A percentile compares a stretch with the other conserved stretches of the same genome.
These are phyloP conservation scores for Montipora capricornis DNA, from an alignment of 64 coral and sea anemone species.

Conservation along the genomic window DNA sequence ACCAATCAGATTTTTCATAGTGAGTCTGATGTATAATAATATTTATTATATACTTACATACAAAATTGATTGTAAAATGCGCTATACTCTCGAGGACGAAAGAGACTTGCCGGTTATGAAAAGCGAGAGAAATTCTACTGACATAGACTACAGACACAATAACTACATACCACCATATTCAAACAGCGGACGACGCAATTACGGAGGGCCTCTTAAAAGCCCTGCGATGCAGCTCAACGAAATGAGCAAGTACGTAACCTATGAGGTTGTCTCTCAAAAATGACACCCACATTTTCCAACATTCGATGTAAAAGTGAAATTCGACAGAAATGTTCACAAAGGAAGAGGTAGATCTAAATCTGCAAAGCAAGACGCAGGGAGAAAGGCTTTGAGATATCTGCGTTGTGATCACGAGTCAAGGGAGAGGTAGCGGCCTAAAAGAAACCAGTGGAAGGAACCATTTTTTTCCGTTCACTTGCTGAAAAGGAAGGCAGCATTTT, in stretches of 20 bases:
- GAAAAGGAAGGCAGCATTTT: too few species aligned
- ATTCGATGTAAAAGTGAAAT: slow-evolving; percentile 65
- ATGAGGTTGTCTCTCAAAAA: slow-evolving; percentile 39
- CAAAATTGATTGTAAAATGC: too few species aligned
- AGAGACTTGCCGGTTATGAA: too few species aligned
- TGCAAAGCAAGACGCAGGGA: slow-evolving; percentile 83
- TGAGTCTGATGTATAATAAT: too few species aligned
- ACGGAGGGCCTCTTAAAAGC: slow-evolving; percentile 43
- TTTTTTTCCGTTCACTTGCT: too few species aligned
- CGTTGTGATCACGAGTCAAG: too few species aligned
- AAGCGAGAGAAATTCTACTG: neutral
- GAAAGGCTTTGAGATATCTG: slow-evolving; percentile 59
- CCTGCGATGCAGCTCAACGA: slow-evolving; percentile 84
- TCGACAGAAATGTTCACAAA: slow-evolving; percentile 73
- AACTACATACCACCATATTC: neutral
- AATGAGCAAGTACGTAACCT: slow-evolving; percentile 55
- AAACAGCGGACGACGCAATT: neutral
- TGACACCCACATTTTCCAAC: slow-evolving; percentile 67
- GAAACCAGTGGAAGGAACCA: too few species aligned
- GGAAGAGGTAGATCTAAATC: slow-evolving; percentile 81
- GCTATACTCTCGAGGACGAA: too few species aligned
- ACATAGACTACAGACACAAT: neutral
- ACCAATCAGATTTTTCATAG: too few species aligned
- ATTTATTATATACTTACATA: too few species aligned
- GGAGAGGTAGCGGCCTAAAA: too few species aligned